These are phyloP conservation scores for Paralinhomoeus sp. DNA, from an alignment of 2,888 invertebrate species.

Conservation along the genomic window DNA sequence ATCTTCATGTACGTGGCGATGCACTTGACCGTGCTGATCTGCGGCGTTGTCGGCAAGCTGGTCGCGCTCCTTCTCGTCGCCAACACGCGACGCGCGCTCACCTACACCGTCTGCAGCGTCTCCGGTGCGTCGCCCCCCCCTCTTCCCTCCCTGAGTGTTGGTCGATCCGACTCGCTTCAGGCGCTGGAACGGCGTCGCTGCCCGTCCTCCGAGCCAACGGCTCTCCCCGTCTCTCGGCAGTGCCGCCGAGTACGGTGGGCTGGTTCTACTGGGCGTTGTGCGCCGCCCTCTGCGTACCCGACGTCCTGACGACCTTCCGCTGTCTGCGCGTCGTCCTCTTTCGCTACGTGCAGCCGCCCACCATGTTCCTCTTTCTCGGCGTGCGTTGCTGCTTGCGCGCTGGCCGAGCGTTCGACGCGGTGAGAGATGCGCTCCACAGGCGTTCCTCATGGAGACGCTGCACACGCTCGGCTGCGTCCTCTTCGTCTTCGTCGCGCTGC, in stretches of 20 bases:
- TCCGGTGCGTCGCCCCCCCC: background rate
- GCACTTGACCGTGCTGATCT: slow-evolving; percentile 1
- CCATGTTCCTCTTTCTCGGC: background rate
- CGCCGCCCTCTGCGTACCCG: slow-evolving; percentile 6
- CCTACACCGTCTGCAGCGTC: slow-evolving; percentile 1
- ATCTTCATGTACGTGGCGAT: slow-evolving; percentile 5
- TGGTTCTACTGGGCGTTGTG: slow-evolving; percentile 8
- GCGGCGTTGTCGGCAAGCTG: slow-evolving; percentile 4
- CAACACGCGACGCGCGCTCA: background rate
- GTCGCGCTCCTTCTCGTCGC: slow-evolving; percentile 3
- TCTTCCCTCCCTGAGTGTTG: background rate
- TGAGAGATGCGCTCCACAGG: slow-evolving; percentile 12
- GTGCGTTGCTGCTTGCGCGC: background rate
- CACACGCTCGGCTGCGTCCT: slow-evolving; percentile 61
- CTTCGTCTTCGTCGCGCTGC: slow-evolving; percentile 59
- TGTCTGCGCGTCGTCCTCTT: slow-evolving; percentile 5
- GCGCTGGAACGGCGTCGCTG: background rate
- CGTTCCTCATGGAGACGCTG: slow-evolving; percentile 57
- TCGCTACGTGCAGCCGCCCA: slow-evolving; percentile 3
- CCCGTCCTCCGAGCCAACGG: background rate
- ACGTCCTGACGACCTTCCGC: slow-evolving; percentile 6
- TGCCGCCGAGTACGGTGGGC: background rate
- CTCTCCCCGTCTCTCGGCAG: background rate
- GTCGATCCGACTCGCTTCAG: background rate
- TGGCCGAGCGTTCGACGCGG: background rate